Conservation (phyloP, 2,888 invertebrate species). For the Dynastes grantii region DNA sequence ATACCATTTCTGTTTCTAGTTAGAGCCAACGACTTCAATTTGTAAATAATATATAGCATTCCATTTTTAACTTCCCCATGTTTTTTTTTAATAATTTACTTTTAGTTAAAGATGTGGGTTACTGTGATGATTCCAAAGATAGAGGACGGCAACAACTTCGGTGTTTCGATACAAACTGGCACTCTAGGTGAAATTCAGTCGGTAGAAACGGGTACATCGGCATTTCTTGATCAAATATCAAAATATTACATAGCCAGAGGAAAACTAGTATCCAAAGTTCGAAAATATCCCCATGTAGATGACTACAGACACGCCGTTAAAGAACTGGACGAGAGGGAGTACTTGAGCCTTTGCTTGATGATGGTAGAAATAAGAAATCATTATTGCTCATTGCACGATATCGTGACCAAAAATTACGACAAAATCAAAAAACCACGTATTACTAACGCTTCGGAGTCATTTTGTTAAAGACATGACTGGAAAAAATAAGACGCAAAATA, state of each 20-base stretch:
- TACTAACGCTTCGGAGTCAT: slow-evolving; percentile 85
- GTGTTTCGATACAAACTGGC: slow-evolving; percentile 98
- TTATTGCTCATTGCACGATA: slow-evolving; percentile 97
- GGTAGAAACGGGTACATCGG: slow-evolving; percentile 97
- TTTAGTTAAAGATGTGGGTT: slow-evolving; percentile 97
- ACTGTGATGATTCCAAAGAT: slow-evolving; percentile 99
- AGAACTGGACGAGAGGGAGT: slow-evolving; percentile 98
- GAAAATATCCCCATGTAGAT: slow-evolving; percentile 97
- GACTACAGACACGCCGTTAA: slow-evolving; percentile 94
- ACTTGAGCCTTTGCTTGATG: slow-evolving; percentile 93
- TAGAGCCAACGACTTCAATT: too few species aligned
- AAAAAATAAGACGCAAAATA: too few species aligned
- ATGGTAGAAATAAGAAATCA: slow-evolving; percentile 98
- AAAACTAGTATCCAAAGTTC: slow-evolving; percentile 89
- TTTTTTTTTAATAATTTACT: slow-evolving; percentile 19
- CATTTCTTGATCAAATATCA: slow-evolving; percentile 98
- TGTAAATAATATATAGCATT: too few species aligned
- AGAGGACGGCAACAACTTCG: slow-evolving; percentile 99
- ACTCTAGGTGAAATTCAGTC: slow-evolving; percentile 96
- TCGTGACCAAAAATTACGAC: slow-evolving; percentile 98
- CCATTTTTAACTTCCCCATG: too few species aligned
- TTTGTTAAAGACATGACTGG: slow-evolving; percentile 75
- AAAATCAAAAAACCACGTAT: slow-evolving; percentile 98
- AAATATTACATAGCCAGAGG: slow-evolving; percentile 95
- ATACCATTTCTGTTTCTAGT: too few species aligned